Evolutionary conservation across 2,113 vertebrate species (phyloP).

Genomic region (Acanthochromis polyacanthus): DNA sequence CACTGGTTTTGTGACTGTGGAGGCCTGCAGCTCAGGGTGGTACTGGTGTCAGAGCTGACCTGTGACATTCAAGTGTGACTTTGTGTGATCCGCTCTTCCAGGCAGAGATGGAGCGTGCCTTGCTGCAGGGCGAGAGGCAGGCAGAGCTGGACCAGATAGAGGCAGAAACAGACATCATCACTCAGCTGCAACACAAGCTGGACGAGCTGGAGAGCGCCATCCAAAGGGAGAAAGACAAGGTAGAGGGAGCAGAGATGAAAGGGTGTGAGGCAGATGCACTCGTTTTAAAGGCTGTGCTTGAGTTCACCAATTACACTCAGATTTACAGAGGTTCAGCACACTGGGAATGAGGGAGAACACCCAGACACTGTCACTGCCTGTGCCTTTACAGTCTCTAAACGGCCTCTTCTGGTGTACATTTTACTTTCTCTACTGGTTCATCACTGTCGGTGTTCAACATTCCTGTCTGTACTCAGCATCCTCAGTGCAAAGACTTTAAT

Average conservation of each 20-base stretch:
- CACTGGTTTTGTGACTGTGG: not conserved
- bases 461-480: conserved; percentile 12
- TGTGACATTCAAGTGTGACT: not conserved
- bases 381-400: not conserved
- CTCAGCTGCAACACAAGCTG: conserved; percentile 92
- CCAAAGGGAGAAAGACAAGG: conserved; percentile 94
- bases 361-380: conserved; percentile 44
- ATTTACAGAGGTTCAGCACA: not conserved
- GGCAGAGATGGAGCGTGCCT: conserved; percentile 95
- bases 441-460: not conserved
- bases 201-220: conserved; percentile 88
- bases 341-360: not conserved
- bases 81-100: conserved; percentile 56
- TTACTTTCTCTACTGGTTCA: conserved; percentile 23
- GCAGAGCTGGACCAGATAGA: conserved; percentile 88
- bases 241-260: conserved; percentile 58
- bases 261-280: not conserved
- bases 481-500: not conserved
- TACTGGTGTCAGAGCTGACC: not conserved
- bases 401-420: conserved; percentile 1
- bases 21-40: not conserved
- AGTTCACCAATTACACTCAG: too few relatives aligned
- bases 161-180: conserved; percentile 87
- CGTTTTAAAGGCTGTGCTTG: not conserved
- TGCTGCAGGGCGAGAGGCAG: conserved; percentile 94